Evolutionary conservation across 1,140 invertebrate species (phyloP).

Genomic region (Whitmania pigra): DNA sequence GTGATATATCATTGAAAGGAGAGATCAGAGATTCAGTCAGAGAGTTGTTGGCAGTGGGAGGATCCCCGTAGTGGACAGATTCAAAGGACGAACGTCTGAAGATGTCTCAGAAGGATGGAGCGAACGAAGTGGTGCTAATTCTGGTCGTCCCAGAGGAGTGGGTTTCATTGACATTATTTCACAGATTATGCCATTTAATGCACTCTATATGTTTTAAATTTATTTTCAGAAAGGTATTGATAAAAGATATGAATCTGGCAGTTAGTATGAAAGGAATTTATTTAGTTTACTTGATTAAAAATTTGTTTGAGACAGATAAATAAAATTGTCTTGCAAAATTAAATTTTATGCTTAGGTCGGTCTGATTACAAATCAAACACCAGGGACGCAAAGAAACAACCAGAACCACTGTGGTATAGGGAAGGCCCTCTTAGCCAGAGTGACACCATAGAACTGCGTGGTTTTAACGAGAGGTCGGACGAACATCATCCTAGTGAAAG

Average conservation of each 20-base stretch:
- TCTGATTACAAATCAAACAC: too few relatives aligned
- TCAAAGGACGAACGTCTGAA: not conserved
- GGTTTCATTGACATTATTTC: not conserved
- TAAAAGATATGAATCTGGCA: conserved; percentile 1
- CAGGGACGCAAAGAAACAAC: too few relatives aligned
- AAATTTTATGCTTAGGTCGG: too few relatives aligned
- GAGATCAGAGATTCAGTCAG: conserved; percentile 7
- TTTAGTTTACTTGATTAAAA: too few relatives aligned
- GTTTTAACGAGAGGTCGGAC: not conserved
- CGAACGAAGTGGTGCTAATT: not conserved
- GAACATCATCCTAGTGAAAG: not conserved
- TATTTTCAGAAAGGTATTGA: not conserved
- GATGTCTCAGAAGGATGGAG: not conserved
- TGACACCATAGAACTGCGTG: conserved; percentile 9
- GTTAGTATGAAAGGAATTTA: not conserved
- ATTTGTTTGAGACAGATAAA: too few relatives aligned
- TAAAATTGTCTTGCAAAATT: too few relatives aligned
- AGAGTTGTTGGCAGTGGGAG: not conserved
- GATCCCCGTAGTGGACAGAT: conserved; percentile 2
- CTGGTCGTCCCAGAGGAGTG: not conserved
- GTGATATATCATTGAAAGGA: not conserved
- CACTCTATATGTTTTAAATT: not conserved
- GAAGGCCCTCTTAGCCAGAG: not conserved
- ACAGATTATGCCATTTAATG: not conserved
- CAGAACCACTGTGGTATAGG: not conserved